These are phyloP conservation scores for Helogale parvula DNA, from an alignment of 2,113 vertebrate genomes.

Conservation along the genomic window DNA sequence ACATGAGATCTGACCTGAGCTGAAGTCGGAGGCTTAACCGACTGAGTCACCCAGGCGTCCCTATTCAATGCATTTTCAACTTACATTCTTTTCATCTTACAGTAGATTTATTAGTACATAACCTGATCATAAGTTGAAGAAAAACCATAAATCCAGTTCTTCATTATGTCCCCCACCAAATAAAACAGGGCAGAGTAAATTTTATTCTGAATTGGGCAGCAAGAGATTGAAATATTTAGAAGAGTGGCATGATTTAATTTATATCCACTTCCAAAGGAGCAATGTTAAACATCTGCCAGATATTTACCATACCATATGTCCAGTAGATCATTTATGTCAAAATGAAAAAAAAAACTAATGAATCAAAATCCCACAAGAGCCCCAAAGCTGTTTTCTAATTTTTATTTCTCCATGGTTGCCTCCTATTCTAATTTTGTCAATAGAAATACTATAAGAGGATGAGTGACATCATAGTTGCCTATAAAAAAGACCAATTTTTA, in stretches of 20 bases:
- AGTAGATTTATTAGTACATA: not conserved
- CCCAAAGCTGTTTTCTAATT: not conserved
- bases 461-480: not conserved
- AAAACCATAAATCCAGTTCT: not conserved
- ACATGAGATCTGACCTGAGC: too few species aligned
- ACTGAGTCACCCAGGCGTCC: too few species aligned
- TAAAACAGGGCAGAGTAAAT: not conserved
- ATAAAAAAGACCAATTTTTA: not conserved
- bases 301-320: not conserved
- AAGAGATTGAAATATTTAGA: not conserved
- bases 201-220: not conserved
- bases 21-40: too few species aligned
- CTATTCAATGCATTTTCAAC: not conserved
- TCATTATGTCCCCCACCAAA: not conserved
- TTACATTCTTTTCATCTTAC: not conserved
- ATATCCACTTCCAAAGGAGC: not conserved
- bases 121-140: not conserved
- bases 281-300: not conserved
- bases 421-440: not conserved
- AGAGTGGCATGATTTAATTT: not conserved
- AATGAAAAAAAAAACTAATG: not conserved
- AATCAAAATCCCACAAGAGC: not conserved
- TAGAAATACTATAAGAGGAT: not conserved
- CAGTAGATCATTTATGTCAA: not conserved
- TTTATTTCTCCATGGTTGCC: not conserved